A percentile compares a stretch with the other conserved stretches of the same genome.
Conservation (phyloP, 2,113 vertebrate species). For the Actenoides lindsayi region DNA sequence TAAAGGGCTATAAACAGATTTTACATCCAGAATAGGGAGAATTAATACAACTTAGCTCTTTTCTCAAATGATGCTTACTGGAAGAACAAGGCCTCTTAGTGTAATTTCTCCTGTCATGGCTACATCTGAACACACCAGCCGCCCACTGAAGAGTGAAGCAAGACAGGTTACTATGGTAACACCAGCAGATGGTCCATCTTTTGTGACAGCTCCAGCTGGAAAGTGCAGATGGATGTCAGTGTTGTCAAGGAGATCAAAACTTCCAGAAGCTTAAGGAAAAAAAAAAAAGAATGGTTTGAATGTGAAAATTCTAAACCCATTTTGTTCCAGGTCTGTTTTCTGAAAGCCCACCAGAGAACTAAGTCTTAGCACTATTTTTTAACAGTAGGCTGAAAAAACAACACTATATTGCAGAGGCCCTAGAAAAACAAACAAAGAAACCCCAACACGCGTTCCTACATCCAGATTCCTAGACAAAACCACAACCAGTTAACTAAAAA, state of each 20-base stretch:
- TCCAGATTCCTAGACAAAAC: background rate
- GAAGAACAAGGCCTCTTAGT: constrained; percentile 93
- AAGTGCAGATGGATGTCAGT: constrained; percentile 99
- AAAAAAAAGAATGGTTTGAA: constrained; percentile 46
- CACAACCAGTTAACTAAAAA: background rate
- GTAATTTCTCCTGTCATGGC: constrained; percentile 99
- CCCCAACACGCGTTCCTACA: background rate
- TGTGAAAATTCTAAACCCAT: constrained; percentile 52
- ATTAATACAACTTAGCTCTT: background rate
- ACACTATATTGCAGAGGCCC: background rate
- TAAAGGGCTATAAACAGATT: background rate
- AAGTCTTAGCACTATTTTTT: background rate
- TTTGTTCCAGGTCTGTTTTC: constrained; percentile 33
- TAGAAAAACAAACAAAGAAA: background rate
- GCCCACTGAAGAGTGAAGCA: constrained; percentile 93
- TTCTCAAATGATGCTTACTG: constrained; percentile 79
- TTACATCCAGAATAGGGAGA: background rate
- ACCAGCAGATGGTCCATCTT: constrained; percentile 97
- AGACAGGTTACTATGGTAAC: constrained; percentile 98
- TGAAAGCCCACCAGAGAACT: constrained; percentile 4
- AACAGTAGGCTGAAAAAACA: background rate
- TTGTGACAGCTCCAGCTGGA: constrained; percentile 97
- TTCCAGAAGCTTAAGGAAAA: constrained; percentile 85
- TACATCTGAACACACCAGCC: constrained; percentile 92
- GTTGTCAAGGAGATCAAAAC: constrained; percentile 93